These are phyloP conservation scores for Aphelocoma californica DNA, from an alignment of 2,797 vertebrate species.

Conservation along the genomic window DNA sequence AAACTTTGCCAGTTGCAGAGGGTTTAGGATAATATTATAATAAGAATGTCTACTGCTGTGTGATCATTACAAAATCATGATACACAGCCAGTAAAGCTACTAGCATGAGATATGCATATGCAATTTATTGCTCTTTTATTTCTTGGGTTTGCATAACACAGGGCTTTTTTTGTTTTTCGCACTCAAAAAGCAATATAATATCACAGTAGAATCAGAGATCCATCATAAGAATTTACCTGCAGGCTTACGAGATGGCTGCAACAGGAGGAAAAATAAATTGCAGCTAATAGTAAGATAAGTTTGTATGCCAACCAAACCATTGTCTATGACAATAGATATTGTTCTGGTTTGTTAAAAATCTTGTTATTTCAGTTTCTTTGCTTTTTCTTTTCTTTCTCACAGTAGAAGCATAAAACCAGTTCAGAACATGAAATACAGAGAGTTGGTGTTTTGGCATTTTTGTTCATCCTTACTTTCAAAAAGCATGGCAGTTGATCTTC, in stretches of 20 bases:
- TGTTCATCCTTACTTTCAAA: neutral
- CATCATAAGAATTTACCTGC: neutral
- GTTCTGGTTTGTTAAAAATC: neutral
- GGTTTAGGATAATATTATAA: neutral
- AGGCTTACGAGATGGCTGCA: neutral
- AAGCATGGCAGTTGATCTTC: neutral
- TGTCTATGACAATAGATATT: neutral
- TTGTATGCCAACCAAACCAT: neutral
- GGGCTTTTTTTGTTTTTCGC: neutral
- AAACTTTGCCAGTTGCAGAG: neutral
- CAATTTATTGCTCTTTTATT: neutral
- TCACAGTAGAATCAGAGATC: neutral
- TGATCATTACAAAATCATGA: neutral
- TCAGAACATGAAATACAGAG: neutral
- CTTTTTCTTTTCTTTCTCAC: neutral
- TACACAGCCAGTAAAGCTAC: neutral
- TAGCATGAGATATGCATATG: neutral
- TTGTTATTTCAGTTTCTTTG: neutral
- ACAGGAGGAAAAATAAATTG: neutral
- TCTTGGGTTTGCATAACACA: neutral
- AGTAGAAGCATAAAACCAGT: neutral
- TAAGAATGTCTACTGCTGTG: neutral
- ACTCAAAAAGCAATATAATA: neutral
- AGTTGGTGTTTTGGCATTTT: neutral
- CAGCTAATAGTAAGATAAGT: neutral